A percentile compares a stretch with the other conserved stretches of the same genome.
phyloP scores from a whole-genome alignment of 2,888 invertebrate species.

The Pristionchus mayeri region DNA sequence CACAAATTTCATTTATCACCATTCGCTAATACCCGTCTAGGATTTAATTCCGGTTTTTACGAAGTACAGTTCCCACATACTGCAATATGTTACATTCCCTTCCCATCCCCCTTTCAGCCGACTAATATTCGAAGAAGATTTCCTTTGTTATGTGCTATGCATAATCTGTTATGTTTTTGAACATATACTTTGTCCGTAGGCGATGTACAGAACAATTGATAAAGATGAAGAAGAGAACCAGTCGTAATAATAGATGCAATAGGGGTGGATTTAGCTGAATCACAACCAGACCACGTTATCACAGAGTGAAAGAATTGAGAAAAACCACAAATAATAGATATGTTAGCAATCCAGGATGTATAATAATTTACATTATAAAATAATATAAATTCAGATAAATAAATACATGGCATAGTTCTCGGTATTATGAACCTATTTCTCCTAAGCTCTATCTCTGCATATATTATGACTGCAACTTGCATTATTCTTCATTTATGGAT shows the following conservation, averaged over 20 bases:
- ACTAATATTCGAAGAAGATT: neutral
- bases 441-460: conserved; percentile 25
- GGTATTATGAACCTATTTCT: conserved; percentile 13
- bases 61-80: neutral
- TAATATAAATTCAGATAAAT: neutral
- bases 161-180: neutral
- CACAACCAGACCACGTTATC: conserved; percentile 32
- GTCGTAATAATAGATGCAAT: conserved; percentile 1
- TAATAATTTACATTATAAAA: neutral
- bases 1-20: too few relatives aligned
- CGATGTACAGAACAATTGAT: conserved; percentile 20
- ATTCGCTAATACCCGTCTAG: neutral
- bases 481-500: conserved; percentile 21
- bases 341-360: conserved; percentile 24
- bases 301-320: conserved; percentile 10
- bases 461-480: neutral
- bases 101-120: neutral
- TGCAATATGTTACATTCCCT: neutral
- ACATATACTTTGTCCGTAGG: neutral
- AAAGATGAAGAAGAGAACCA: conserved; percentile 40
- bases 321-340: conserved; percentile 38
- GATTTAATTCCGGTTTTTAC: neutral
- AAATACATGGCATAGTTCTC: conserved; percentile 15
- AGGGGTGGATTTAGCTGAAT: neutral
- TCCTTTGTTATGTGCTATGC: conserved; percentile 5